Base-by-base conservation (phyloP, 1,140 invertebrate genomes). In the Drosophila obscura region DNA sequence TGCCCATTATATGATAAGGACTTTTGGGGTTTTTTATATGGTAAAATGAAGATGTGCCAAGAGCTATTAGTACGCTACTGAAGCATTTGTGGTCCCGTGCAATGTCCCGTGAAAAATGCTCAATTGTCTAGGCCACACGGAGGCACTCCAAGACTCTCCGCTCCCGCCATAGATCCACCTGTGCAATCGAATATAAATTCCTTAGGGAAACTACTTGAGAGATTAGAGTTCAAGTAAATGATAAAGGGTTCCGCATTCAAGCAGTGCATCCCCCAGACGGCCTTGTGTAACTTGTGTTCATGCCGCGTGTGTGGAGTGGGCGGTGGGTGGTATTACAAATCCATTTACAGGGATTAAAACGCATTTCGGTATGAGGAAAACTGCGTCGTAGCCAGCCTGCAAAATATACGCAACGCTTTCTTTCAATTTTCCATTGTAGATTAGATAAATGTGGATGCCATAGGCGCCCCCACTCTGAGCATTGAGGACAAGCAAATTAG, bases 371-470 rank as follows among this genome's bases (percentile, higher is more conserved):
- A 68, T 35, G 8, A 45, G 48, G 5, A 41, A 43, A 57, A 69
- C 16, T 69, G 26, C 67, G 67, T 50, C 65, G 67, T 19, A 49
- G n/a, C 26, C 26, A 22, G 24, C 11, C 7, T 19, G 5, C 4
- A 31, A 56, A 49, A n/a, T 46, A 56, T 35, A 22, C 28, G 8
- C 28, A 15, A n/a, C 19, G 9, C 53, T 22, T 31, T 16, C 1
- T 7, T 35, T 19, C 15, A 9, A 35, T 43, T 24, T 49, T 16
- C 11, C 49, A 16, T 8, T 26, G 8, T 35, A 57, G 66, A 71
- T 71, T 58, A 71, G 67, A 71, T 71, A 71, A 71, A 69, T 44
- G 45, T 28, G 45, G 43, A 59, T 59, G 59, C 28, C 24, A 35
- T 35, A 68, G 9, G 31, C 35, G 39, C 8, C 26, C 26, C 26